These are phyloP conservation scores for Vanessa cardui DNA, from an alignment of 2,888 invertebrate genomes.

Conservation along the genomic window DNA sequence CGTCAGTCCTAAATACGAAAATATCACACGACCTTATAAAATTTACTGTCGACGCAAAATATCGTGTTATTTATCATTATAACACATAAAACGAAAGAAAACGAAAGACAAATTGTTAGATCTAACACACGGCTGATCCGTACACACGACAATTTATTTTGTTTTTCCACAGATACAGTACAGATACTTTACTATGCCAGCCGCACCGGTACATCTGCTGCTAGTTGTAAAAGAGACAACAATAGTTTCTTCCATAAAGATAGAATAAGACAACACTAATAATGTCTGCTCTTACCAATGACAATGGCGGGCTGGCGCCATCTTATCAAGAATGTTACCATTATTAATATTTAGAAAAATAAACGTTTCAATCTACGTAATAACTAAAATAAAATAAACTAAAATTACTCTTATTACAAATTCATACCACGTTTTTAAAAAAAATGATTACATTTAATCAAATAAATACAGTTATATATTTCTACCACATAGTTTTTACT, in stretches of 20 bases:
- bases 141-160: slow-evolving; percentile 51
- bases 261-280: slow-evolving; percentile 36
- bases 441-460: no score
- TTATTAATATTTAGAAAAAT: slow-evolving; percentile 4
- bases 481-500: no score
- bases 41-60: slow-evolving; percentile 15
- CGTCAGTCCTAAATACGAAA: slow-evolving; percentile 17
- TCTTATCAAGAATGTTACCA: slow-evolving; percentile 45
- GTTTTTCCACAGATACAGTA: slow-evolving; percentile 32
- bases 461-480: no score
- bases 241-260: neutral
- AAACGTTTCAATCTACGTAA: slow-evolving; percentile 28
- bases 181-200: slow-evolving; percentile 21
- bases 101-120: slow-evolving; percentile 57
- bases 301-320: slow-evolving; percentile 48
- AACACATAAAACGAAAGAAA: slow-evolving; percentile 55
- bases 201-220: slow-evolving; percentile 23
- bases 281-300: slow-evolving; percentile 27
- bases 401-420: neutral
- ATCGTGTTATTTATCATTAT: slow-evolving; percentile 34
- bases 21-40: slow-evolving; percentile 20
- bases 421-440: no score
- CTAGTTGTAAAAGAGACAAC: slow-evolving; percentile 34
- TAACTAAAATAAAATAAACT: no score
- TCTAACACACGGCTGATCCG: slow-evolving; percentile 62